Percentiles rank a stretch among this genome's conserved stretches.
Conservation (phyloP, 2,113 vertebrate species). For the Crocuta crocuta region DNA sequence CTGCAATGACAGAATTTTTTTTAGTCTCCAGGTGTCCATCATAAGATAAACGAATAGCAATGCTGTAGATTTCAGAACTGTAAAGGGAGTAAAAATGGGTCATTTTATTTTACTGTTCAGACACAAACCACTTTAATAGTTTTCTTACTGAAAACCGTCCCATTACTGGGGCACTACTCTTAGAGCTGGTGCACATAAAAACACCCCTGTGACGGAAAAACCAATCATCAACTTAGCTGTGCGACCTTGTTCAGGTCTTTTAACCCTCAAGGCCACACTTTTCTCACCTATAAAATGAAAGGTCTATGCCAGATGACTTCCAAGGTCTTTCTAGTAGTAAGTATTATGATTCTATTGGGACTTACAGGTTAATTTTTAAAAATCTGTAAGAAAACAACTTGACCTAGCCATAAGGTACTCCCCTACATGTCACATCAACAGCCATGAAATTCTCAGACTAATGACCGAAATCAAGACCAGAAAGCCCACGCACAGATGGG, state of each 20-base stretch:
- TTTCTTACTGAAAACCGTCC: conserved; percentile 68
- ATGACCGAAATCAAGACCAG: conserved; percentile 29
- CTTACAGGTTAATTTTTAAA: conserved; percentile 57
- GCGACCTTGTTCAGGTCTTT: not conserved
- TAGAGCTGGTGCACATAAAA: conserved; percentile 53
- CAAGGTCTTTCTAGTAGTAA: conserved; percentile 47
- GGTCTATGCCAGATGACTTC: conserved; percentile 33
- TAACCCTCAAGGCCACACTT: conserved; percentile 30
- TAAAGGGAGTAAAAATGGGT: conserved; percentile 63
- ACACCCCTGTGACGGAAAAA: conserved; percentile 39
- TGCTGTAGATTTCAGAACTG: conserved; percentile 62
- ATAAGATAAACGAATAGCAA: conserved; percentile 62
- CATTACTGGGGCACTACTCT: conserved; percentile 30
- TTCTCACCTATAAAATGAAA: conserved; percentile 66
- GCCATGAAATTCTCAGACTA: conserved; percentile 22
- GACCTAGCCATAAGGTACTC: not conserved
- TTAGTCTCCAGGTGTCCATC: conserved; percentile 57
- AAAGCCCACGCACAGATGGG: not conserved
- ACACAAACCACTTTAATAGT: conserved; percentile 62
- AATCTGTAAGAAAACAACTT: conserved; percentile 43
- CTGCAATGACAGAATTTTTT: conserved; percentile 11
- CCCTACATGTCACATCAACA: not conserved
- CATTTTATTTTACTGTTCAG: conserved; percentile 73
- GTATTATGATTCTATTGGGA: conserved; percentile 31
- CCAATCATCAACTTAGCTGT: not conserved